Percentiles rank a stretch among this genome's conserved stretches.
These are phyloP conservation scores for Diaprepes abbreviatus DNA, from an alignment of 2,888 invertebrate species.

Conservation along the genomic window DNA sequence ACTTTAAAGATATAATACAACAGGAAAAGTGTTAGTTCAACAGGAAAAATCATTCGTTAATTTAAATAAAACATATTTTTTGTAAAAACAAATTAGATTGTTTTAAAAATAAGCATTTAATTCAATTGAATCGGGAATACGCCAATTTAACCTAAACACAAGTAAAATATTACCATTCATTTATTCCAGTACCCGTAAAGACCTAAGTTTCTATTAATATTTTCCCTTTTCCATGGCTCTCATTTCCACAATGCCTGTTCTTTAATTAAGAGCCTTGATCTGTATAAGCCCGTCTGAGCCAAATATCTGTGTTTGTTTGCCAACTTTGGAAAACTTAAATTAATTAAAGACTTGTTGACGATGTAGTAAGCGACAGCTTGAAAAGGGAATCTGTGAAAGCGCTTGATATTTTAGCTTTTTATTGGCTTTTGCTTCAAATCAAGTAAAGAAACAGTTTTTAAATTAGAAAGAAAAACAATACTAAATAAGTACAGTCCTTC, in stretches of 20 bases:
- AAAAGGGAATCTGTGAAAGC: slow-evolving; percentile 1
- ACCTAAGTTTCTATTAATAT: neutral
- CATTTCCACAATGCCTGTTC: slow-evolving; percentile 2
- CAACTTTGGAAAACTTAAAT: slow-evolving; percentile 19
- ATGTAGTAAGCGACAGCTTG: slow-evolving; percentile 17
- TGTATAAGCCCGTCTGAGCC: slow-evolving; percentile 17
- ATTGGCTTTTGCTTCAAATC: neutral
- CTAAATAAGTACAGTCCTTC: too few species aligned
- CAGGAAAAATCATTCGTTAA: too few species aligned
- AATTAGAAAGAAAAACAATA: too few species aligned
- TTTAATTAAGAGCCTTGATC: slow-evolving; percentile 21
- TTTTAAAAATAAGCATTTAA: too few species aligned
- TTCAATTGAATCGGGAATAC: neutral
- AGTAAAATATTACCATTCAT: neutral
- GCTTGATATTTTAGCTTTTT: neutral
- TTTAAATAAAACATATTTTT: too few species aligned
- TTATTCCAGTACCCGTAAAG: neutral
- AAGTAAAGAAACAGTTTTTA: too few species aligned
- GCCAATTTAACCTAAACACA: neutral
- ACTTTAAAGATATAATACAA: too few species aligned
- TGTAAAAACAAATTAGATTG: too few species aligned
- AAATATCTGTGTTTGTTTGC: slow-evolving; percentile 25
- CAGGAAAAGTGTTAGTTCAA: too few species aligned
- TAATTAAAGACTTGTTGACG: slow-evolving; percentile 15
- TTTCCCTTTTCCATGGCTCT: neutral